Conservation (phyloP, 92 coral and sea anemone genomes). For the Bergia puertoricense region DNA sequence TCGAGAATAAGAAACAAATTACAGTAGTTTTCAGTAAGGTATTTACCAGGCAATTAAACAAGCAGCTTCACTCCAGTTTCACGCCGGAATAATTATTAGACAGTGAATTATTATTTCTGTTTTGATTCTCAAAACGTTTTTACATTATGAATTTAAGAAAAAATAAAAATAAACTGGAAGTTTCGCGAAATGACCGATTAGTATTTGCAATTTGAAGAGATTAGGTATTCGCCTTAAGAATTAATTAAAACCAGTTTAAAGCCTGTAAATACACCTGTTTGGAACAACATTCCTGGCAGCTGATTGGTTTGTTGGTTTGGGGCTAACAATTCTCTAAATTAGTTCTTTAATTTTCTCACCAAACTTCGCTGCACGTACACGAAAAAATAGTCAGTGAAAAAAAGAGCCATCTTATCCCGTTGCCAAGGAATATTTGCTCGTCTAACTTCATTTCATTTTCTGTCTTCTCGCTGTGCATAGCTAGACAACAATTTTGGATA, state of each 20-base stretch:
- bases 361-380: constrained; percentile 24
- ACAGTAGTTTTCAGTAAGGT: not conserved
- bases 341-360: not conserved
- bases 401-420: not conserved
- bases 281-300: not conserved
- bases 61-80: not conserved
- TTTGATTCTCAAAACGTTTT: not conserved
- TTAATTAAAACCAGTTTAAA: constrained; percentile 37
- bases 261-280: constrained; percentile 44
- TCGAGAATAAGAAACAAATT: not conserved
- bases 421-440: not conserved
- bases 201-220: constrained; percentile 17
- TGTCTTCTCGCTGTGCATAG: not conserved
- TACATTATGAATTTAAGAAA: not conserved
- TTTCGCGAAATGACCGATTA: not conserved
- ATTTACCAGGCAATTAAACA: not conserved
- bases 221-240: constrained; percentile 34
- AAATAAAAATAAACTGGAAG: not conserved
- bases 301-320: constrained; percentile 42
- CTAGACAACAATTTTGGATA: not conserved
- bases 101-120: not conserved
- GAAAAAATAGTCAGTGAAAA: not conserved
- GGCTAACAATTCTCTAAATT: constrained; percentile 13
- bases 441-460: not conserved
- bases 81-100: not conserved